phyloP scores from a whole-genome alignment of 2,113 vertebrate genomes.

The Grantiella picta region DNA sequence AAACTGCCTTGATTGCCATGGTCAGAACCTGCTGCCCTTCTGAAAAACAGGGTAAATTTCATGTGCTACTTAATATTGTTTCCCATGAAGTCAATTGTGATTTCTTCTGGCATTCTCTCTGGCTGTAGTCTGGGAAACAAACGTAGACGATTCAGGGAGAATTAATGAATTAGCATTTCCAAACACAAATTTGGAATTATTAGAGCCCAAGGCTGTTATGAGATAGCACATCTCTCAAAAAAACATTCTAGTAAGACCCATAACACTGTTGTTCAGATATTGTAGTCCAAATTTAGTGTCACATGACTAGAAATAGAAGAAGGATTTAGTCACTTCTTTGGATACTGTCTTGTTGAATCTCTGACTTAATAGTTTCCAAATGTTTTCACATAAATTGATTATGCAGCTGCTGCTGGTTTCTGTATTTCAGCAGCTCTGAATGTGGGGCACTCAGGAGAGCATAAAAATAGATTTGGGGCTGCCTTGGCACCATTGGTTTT shows the following conservation, averaged over 20 bases:
- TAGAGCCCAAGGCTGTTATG: background rate
- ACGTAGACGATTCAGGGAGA: background rate
- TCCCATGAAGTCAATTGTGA: background rate
- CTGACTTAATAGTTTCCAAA: background rate
- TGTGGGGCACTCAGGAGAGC: background rate
- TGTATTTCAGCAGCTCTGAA: background rate
- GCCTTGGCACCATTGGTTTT: background rate
- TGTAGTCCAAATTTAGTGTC: background rate
- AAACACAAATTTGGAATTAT: background rate
- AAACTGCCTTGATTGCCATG: background rate
- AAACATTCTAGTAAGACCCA: background rate
- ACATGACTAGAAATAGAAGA: background rate
- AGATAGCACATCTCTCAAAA: background rate
- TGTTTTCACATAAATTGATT: slow-evolving; percentile 10
- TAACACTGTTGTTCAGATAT: background rate
- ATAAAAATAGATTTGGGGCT: background rate
- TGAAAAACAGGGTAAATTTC: background rate
- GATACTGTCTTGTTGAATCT: background rate
- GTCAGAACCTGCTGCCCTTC: background rate
- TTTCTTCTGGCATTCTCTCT: background rate
- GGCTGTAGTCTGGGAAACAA: background rate
- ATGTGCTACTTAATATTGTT: background rate
- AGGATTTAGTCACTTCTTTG: background rate
- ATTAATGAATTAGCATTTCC: background rate
- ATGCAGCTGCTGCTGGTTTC: slow-evolving; percentile 14